Base-by-base conservation (phyloP, 35 echinoderm and acorn worm species). In the Eucidaris tribuloides region DNA sequence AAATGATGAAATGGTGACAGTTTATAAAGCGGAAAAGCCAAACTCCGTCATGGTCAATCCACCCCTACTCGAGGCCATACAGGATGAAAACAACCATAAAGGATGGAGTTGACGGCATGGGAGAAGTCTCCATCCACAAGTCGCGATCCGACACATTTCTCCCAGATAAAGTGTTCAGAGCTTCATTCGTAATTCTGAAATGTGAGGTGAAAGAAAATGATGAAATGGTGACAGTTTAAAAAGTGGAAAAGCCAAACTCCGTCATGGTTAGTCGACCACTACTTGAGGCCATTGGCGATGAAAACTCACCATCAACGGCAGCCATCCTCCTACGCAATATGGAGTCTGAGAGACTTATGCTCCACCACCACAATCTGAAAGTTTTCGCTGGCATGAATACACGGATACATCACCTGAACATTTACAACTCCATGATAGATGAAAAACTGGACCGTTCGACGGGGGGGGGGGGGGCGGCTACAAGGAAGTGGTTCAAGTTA, bases 341-440 rank as follows among this genome's bases (percentile, higher is more conserved):
- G 25, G 43, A 74, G 50, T 24, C 11, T 3, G 87, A 89, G 28
- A 28, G 79, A 38, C 9, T 57, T 23, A 5, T 49, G 27, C 45
- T 82, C 3, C 3, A 38, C 5, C 1, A 22, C 6, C 34, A 38
- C 15, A 39, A 37, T 2, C 52, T 89, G 44, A 36, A 55, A 40
- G 48, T 89, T 0, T 33, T 58, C 46, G 42, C 45, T 52, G 41
- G 68, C 7, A 46, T 29, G 0, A 36, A 25, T 17, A 82, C 54
- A 9, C 65, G 86, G 25, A 15, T 44, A 20, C 64, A 82, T 79
- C 22, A 45, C 1, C 14, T 88, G 18, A 81, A 42, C n/a, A 14
- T 88, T 7, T 88, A 55, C 44, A 82, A 82, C 45, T 33, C n/a
- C 57, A 88, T 88, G 85, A 81, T 88, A 19, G 86, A 88, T 42